Evolutionary conservation across 2,113 vertebrate species (phyloP), one percentile per base, ranked within the genome.

Genomic region (Garra rufa): DNA sequence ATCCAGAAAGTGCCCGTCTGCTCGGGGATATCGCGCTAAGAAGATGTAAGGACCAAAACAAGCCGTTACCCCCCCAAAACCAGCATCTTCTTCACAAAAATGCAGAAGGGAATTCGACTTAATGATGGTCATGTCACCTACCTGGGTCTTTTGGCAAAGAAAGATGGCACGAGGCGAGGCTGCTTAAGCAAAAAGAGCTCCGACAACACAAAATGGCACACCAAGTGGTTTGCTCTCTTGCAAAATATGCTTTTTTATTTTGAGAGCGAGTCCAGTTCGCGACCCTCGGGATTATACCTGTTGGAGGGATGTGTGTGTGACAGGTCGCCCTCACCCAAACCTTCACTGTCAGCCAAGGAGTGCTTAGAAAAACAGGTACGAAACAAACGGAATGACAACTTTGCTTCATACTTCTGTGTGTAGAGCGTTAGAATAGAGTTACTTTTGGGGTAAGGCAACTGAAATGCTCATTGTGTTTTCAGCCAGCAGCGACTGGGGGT

Each of bases 231-330:
- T 92, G 96, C 97, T 74, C 92, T 99, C 91, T 94, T 99, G 91
- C 97, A 99, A 91, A 99, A 99, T 88, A 96, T 99, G 96, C 95
- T 99, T 82, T 99, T 99, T 95, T 99, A 98, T 95, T 99, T 98
- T 94, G 98, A 99, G 88, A 98, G 91, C 92, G 98, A 99, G 92
- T 95, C 97, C 86, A 98, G 97, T 94, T 96, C 97, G 34, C 94
- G 97, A 91, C 96, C 97, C 90, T 96, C 97, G 15, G 98, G 97
- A 90, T 95, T 99, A 85, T 99, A 98, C 96, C 96, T 99, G 94
- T 95, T 99, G 93, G 98, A 99, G 90, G 97, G 97, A 75, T 97
- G 97, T 88, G 93, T 94, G 63, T 98, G 98, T 92, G 97, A 97
- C 93, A 93, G 97, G 81, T 95, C 96, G 44, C 97, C 97, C 87